Conservation (phyloP, 35 echinoderm and acorn worm genomes). For the Ptychodera flava region DNA sequence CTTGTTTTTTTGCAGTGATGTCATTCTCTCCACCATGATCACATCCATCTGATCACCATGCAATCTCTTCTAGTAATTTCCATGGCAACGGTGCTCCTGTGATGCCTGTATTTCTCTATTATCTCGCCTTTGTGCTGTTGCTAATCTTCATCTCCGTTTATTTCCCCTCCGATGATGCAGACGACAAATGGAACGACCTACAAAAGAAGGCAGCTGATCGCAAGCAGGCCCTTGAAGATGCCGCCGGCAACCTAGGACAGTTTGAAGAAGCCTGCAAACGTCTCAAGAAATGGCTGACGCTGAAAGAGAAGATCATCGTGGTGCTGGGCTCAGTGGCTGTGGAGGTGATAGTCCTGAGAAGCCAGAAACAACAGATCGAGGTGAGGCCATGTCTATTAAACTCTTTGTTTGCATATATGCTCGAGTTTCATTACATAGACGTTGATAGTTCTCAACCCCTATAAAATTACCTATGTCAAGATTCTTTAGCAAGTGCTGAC, state of each 20-base stretch:
- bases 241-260: conserved; percentile 86
- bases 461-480: no score
- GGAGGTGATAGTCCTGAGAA: conserved; percentile 75
- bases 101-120: conserved; percentile 12
- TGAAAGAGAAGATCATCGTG: conserved; percentile 93
- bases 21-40: neutral
- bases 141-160: neutral
- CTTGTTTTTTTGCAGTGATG: neutral
- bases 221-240: conserved; percentile 79
- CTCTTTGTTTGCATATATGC: no score
- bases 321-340: conserved; percentile 94
- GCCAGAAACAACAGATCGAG: conserved; percentile 98
- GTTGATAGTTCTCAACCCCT: no score
- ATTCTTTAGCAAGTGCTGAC: no score
- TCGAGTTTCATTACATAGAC: no score
- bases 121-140: conserved; percentile 14
- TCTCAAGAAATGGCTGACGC: conserved; percentile 88
- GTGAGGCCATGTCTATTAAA: conserved; percentile 21
- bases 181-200: conserved; percentile 89
- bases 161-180: conserved; percentile 31
- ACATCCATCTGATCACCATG: neutral
- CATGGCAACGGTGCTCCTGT: neutral
- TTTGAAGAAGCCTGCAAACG: conserved; percentile 89
- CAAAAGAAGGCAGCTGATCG: conserved; percentile 86
- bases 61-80: neutral